phyloP scores from a whole-genome alignment of 2,113 vertebrate genomes.

The Orcinus orca region DNA sequence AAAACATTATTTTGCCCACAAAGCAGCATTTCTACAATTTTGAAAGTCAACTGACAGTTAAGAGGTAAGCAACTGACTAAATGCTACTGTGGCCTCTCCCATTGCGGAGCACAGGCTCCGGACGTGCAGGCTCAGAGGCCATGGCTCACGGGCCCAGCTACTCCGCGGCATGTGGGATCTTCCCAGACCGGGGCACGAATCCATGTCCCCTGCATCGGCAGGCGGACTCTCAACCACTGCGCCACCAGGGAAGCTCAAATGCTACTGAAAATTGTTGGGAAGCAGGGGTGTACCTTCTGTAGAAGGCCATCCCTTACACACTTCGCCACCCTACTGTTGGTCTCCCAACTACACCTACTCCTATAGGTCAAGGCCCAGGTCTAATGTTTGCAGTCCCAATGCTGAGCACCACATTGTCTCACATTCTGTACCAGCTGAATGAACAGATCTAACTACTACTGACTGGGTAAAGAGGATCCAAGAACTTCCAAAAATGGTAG shows the following conservation, averaged over 20 bases:
- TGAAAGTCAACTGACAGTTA: neutral
- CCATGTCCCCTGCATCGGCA: no score
- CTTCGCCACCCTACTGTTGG: neutral
- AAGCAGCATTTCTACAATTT: neutral
- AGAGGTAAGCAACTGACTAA: slow-evolving; percentile 1
- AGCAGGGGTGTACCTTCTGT: neutral
- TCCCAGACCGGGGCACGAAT: no score
- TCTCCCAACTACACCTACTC: neutral
- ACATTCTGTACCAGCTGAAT: neutral
- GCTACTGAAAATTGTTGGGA: neutral
- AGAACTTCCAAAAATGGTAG: slow-evolving; percentile 4
- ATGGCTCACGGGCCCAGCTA: no score
- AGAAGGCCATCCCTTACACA: neutral
- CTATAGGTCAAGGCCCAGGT: neutral
- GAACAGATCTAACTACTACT: neutral
- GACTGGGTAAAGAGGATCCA: neutral
- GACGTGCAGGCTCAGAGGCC: no score
- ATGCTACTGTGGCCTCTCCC: neutral
- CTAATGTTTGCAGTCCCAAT: neutral
- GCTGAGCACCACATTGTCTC: neutral
- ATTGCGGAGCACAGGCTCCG: no score
- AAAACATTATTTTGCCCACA: neutral
- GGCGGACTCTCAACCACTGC: no score
- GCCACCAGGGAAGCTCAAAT: neutral
- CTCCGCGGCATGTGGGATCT: no score